Evolutionary conservation across 1,140 invertebrate species (phyloP).

Genomic region (Stratiolaelaps scimitus): DNA sequence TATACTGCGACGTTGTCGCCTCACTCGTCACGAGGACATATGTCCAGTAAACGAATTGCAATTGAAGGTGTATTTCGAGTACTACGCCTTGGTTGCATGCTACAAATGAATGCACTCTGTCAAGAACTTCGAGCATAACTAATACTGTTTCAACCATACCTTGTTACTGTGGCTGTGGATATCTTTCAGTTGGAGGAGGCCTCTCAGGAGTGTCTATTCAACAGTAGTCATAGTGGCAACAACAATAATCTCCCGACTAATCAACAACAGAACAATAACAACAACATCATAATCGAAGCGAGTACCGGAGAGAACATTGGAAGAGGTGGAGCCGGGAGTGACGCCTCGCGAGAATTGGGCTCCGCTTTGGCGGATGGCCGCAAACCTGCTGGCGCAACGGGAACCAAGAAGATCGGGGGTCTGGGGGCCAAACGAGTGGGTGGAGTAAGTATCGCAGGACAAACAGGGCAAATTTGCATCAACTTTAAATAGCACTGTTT

Average conservation of each 20-base stretch:
- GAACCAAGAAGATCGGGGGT: slow-evolving; percentile 47
- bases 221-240: background rate
- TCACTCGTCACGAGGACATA: no score
- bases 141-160: background rate
- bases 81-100: no score
- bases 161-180: background rate
- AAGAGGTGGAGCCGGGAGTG: no score
- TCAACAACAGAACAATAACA: background rate
- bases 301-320: background rate
- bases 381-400: slow-evolving; percentile 16
- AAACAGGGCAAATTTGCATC: no score
- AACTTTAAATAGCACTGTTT: no score
- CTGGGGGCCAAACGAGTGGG: slow-evolving; percentile 46
- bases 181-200: slow-evolving; percentile 5
- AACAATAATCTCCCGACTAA: background rate
- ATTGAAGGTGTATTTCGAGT: no score
- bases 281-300: background rate
- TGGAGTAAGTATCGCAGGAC: slow-evolving; percentile 33
- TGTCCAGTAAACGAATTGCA: no score
- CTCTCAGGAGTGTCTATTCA: slow-evolving; percentile 12
- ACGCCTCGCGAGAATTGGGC: no score
- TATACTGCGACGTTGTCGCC: no score
- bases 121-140: no score
- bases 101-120: no score
- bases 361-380: no score